Evolutionary conservation across 2,113 vertebrate genomes (phyloP), one percentile per base, ranked within the genome.

Genomic region (Callionymus lyra): DNA sequence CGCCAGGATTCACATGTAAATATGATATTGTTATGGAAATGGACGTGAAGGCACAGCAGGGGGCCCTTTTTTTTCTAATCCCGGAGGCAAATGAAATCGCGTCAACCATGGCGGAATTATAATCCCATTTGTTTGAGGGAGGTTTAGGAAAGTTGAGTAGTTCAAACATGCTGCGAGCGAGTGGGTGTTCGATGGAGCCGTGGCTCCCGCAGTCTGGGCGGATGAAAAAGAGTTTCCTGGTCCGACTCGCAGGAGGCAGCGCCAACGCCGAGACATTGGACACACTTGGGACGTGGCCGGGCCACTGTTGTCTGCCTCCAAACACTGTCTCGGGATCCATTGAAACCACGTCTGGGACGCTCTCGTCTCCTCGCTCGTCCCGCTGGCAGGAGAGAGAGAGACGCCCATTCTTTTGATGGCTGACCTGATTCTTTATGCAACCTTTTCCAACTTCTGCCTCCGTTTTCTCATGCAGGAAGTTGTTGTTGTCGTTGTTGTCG

Each of bases 351-450:
- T 81, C 76, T 76, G 72, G 69, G 62, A 69, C 70, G 50, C 68
- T 60, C 74, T 80, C 66, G 77, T 82, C 76, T 79, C 63, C 72
- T 76, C 58, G 56, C 74, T 57, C 63, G 57, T 74, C 77, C 67
- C 63, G 1, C 68, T 62, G 41, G 44, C 68, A 54, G 56, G 63
- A 83, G 80, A 81, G 81, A 83, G 80, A 81, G 81, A 82, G 82
- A 72, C 57, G 62, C 72, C 76, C 68, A 63, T 82, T 83, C 77
- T 80, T 79, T 72, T 76, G 64, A 82, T 72, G 68, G 72, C 59
- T 79, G 80, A 84, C 80, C 80, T 80, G 74, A 69, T 81, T 84
- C 58, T 78, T 80, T 78, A 76, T 50, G 55, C 72, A 79, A 76
- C 63, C 53, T 74, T 70, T 65, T 57, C 37, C 56, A 76, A 77